phyloP scores from a whole-genome alignment of 2,113 vertebrate genomes.

The Prietella phreatophila region DNA sequence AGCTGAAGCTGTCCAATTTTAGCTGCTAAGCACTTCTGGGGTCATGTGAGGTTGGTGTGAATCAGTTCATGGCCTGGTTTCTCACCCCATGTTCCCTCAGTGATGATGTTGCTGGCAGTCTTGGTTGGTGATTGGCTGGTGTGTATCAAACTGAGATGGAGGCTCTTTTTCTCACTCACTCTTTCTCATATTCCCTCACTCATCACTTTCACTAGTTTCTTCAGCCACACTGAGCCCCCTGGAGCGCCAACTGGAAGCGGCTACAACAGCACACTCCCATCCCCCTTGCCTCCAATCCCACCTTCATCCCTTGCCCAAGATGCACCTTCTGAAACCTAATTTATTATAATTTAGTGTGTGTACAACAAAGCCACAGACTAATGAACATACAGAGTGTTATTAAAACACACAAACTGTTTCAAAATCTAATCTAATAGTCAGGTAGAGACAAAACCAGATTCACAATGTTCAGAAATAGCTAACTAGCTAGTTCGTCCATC shows the following conservation, averaged over 20 bases:
- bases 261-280: slow-evolving; percentile 39
- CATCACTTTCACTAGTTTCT: slow-evolving; percentile 15
- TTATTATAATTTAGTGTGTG: slow-evolving; percentile 48
- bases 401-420: not conserved
- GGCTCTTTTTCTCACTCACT: not conserved
- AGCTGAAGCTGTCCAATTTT: not conserved
- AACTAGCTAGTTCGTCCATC: too few species aligned
- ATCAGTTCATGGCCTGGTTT: slow-evolving; percentile 35
- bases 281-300: not conserved
- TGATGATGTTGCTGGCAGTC: slow-evolving; percentile 42
- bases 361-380: slow-evolving; percentile 36
- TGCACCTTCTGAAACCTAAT: slow-evolving; percentile 50
- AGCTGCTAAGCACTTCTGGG: slow-evolving; percentile 1
- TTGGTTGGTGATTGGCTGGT: slow-evolving; percentile 46
- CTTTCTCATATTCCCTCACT: slow-evolving; percentile 17
- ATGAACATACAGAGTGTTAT: not conserved
- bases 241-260: slow-evolving; percentile 2
- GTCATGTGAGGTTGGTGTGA: slow-evolving; percentile 47
- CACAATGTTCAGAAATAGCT: not conserved
- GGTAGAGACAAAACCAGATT: not conserved
- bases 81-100: slow-evolving; percentile 40
- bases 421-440: not conserved
- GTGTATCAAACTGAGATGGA: slow-evolving; percentile 27
- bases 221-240: slow-evolving; percentile 10
- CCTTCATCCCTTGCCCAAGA: not conserved